phyloP scores from a whole-genome alignment of 1,140 invertebrate species.

The Sinonovacula constricta region DNA sequence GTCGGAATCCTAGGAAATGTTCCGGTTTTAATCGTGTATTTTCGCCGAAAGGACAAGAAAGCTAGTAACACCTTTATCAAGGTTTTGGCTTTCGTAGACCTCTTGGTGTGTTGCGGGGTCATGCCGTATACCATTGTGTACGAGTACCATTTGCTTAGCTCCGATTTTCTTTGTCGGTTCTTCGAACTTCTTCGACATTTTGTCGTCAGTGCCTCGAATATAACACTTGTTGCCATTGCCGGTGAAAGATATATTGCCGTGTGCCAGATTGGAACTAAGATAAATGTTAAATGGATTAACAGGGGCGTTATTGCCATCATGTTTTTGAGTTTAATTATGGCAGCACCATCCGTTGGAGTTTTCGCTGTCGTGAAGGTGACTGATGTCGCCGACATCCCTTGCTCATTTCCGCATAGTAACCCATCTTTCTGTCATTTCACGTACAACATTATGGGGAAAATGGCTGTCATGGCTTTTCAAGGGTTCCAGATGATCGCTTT shows the following conservation, averaged over 20 bases:
- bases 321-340: conserved; percentile 54
- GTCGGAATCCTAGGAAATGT: conserved; percentile 66
- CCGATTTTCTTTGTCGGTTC: conserved; percentile 57
- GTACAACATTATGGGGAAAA: conserved; percentile 55
- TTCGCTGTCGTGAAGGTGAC: conserved; percentile 62
- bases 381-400: conserved; percentile 55
- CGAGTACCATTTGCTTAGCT: conserved; percentile 63
- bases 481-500: conserved; percentile 56
- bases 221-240: conserved; percentile 68
- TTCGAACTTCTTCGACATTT: conserved; percentile 68
- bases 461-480: conserved; percentile 57
- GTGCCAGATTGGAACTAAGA: conserved; percentile 46
- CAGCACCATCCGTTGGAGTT: conserved; percentile 59
- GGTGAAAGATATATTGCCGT: conserved; percentile 66
- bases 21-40: conserved; percentile 66
- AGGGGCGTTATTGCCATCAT: conserved; percentile 59
- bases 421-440: conserved; percentile 67
- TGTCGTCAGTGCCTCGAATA: conserved; percentile 58
- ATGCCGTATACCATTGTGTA: conserved; percentile 70
- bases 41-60: conserved; percentile 54
- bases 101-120: conserved; percentile 61
- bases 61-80: conserved; percentile 68
- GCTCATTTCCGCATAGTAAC: conserved; percentile 49
- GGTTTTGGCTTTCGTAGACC: conserved; percentile 64
- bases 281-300: conserved; percentile 60